Evolutionary conservation across 2,113 vertebrate genomes (phyloP).

Genomic region (Salvelinus sp.): DNA sequence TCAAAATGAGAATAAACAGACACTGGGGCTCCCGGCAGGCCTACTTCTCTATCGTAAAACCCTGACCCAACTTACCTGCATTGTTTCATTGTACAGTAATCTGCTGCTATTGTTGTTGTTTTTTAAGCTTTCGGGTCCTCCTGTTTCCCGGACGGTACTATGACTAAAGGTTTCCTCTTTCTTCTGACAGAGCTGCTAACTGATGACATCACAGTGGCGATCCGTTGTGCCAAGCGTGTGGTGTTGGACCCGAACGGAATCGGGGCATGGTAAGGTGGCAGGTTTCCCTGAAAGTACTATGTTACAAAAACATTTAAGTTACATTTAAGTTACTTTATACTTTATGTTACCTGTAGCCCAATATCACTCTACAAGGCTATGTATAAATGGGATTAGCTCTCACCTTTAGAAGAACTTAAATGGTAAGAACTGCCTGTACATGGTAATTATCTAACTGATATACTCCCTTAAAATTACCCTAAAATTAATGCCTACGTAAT

Average conservation of each 20-base stretch:
- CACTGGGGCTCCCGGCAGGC: no score
- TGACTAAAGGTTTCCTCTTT: background rate
- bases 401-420: background rate
- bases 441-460: background rate
- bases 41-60: no score
- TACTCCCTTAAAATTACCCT: background rate
- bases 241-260: slow-evolving; percentile 55
- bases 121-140: background rate
- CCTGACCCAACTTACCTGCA: no score
- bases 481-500: background rate
- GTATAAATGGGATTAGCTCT: background rate
- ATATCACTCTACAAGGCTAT: background rate
- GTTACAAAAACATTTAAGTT: background rate
- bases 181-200: slow-evolving; percentile 41
- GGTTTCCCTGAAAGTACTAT: background rate
- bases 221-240: slow-evolving; percentile 56
- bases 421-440: no score
- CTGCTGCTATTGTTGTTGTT: background rate
- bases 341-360: background rate
- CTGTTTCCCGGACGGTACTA: background rate
- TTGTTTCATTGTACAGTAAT: no score
- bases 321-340: background rate
- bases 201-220: slow-evolving; percentile 38
- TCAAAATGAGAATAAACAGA: no score
- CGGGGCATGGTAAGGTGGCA: slow-evolving; percentile 46